Percentiles rank a stretch among this genome's conserved stretches.
phyloP scores from a whole-genome alignment of 2,113 vertebrate species.

The Phrynocephalus versicolor region DNA sequence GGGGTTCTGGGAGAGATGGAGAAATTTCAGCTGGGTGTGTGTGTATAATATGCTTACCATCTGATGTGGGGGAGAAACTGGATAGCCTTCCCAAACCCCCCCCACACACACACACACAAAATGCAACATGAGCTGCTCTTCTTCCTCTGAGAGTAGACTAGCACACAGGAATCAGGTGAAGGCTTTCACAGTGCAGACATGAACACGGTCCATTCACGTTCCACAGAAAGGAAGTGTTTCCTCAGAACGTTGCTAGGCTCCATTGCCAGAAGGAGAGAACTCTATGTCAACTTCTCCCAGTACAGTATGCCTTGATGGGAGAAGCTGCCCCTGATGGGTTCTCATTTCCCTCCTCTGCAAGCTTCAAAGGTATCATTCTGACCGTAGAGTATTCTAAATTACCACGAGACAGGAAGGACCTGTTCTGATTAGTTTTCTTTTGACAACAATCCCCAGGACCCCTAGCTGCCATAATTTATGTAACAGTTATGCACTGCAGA shows the following conservation, averaged over 20 bases:
- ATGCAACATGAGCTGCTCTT: neutral
- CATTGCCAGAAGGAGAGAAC: neutral
- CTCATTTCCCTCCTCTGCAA: neutral
- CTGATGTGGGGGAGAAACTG: neutral
- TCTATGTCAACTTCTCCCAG: neutral
- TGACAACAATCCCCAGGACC: neutral
- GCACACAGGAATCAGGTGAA: neutral
- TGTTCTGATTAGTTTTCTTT: constrained; percentile 45
- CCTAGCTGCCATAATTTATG: neutral
- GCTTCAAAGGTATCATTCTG: neutral
- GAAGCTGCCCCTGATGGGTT: neutral
- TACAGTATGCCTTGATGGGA: neutral
- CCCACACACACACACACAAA: no score
- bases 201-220: neutral
- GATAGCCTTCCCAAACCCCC: neutral
- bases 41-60: neutral
- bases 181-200: neutral
- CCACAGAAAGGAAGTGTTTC: neutral
- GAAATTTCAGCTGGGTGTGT: neutral
- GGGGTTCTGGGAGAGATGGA: neutral
- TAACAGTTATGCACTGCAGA: constrained; percentile 1
- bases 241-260: neutral
- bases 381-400: neutral
- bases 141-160: neutral
- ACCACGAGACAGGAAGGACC: constrained; percentile 16